Evolutionary conservation across 2,797 vertebrate genomes (phyloP).

Genomic region (Ceryle rudis): DNA sequence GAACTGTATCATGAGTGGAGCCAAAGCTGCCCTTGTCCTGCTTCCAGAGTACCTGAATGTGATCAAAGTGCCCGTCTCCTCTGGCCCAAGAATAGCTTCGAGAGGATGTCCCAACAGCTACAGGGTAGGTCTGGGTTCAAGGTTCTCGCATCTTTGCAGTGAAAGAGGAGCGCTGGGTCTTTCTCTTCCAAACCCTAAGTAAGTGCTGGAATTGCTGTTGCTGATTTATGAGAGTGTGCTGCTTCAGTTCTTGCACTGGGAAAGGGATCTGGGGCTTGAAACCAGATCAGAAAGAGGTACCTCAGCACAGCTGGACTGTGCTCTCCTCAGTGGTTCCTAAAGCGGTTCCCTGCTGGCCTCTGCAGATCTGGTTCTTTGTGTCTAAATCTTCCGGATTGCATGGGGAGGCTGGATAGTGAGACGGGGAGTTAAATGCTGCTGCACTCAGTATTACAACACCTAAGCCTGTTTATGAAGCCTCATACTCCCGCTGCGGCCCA

Average conservation of each 20-base stretch:
- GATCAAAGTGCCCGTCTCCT: neutral
- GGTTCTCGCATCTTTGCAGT: neutral
- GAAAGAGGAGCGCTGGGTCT: neutral
- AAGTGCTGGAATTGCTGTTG: neutral
- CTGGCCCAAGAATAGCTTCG: neutral
- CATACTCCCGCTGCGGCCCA: conserved; percentile 44
- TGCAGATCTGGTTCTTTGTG: conserved; percentile 39
- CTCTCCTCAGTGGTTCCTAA: conserved; percentile 10
- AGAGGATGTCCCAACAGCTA: neutral
- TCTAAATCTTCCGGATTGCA: conserved; percentile 51
- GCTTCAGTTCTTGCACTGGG: conserved; percentile 14
- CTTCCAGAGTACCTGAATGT: neutral
- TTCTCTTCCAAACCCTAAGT: neutral
- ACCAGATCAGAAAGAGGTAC: conserved; percentile 39
- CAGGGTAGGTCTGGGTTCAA: neutral
- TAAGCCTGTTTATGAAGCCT: conserved; percentile 60
- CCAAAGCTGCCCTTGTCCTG: neutral
- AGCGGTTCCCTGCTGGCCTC: conserved; percentile 46
- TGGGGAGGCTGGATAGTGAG: neutral
- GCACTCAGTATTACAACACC: conserved; percentile 61
- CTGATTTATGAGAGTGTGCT: conserved; percentile 25
- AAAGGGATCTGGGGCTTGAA: conserved; percentile 53
- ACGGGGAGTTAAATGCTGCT: neutral
- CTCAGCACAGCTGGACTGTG: conserved; percentile 55
- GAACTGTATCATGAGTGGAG: neutral